These are phyloP conservation scores for Hydrochoerus hydrochaeris DNA, from an alignment of 2,113 vertebrate genomes.

Conservation along the genomic window DNA sequence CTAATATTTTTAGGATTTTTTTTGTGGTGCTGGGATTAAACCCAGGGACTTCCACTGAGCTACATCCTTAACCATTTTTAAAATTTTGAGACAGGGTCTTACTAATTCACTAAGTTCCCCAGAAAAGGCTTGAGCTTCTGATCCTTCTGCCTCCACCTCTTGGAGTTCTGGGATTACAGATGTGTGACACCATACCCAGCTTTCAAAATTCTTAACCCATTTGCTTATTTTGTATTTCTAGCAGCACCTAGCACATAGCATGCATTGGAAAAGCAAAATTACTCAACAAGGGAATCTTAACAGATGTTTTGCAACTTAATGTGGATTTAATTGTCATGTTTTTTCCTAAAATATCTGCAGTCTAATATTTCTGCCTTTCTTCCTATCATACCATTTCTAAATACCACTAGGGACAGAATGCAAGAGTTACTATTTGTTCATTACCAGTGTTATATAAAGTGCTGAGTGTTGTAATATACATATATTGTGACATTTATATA, in stretches of 20 bases:
- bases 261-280: slow-evolving; percentile 51
- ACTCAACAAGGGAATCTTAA: slow-evolving; percentile 34
- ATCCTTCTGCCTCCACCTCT: not conserved
- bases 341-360: slow-evolving; percentile 25
- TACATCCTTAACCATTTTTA: not conserved
- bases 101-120: not conserved
- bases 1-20: not conserved
- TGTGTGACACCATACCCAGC: not conserved
- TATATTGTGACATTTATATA: not conserved
- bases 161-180: not conserved
- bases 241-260: slow-evolving; percentile 17
- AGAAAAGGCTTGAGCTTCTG: not conserved
- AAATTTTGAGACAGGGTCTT: not conserved
- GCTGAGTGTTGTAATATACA: slow-evolving; percentile 9
- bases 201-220: slow-evolving; percentile 11
- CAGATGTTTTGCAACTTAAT: slow-evolving; percentile 55
- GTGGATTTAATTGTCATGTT: slow-evolving; percentile 52
- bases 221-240: slow-evolving; percentile 54
- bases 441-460: not conserved
- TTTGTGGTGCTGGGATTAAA: not conserved
- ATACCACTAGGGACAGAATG: not conserved
- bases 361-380: slow-evolving; percentile 47
- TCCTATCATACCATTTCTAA: slow-evolving; percentile 17
- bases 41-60: not conserved
- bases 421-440: slow-evolving; percentile 41